Evolutionary conservation across 2,888 invertebrate genomes (phyloP), one percentile per base, ranked within the genome.

Genomic region (Cataglyphis albicans): DNA sequence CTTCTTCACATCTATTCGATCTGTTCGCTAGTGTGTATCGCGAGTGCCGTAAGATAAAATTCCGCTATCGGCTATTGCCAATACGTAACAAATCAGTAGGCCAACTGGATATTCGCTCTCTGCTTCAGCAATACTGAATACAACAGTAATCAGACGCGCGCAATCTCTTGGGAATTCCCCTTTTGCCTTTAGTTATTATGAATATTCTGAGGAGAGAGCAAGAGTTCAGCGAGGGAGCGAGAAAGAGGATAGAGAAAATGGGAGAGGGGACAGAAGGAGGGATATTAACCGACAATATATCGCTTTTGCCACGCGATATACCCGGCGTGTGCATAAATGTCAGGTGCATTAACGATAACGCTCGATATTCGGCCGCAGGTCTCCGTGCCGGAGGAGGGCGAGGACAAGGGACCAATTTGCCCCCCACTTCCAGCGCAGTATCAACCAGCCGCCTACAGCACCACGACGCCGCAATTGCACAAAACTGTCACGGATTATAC

Each of bases 401-500:
- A 91, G 92, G 93, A 94, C 92, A 94, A 94, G 93, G 94, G 94
- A 92, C 94, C 94, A 92, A 94, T 94, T 92, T 94, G 94, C 91
- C 94, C 94, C 83, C 94, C 94, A 81, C 92, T 94, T 88, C 94
- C 94, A 86, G 90, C 92, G 82, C 94, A 94, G 89, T 94, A 94
- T 87, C 94, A 94, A 82, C 92, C 93, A 61, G 92, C 92, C 81
- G 89, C 92, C 86, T 94, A 93, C 89, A 90, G 92, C 81, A 92
- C 92, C 84, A 91, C 93, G 82, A 92, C 92, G 82, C 93, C 93
- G 76, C 94, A 93, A 86, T 91, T 93, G 73, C 93, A 93, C 90
- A 94, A 93, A 91, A 93, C 93, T 87, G 91, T 93, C 90, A 87
- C 92, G 82, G 92, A 93, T 89, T 93, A 92, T 87, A 84, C 91